Base-by-base conservation (phyloP, 2,888 invertebrate genomes). In the Heliconius erato region DNA sequence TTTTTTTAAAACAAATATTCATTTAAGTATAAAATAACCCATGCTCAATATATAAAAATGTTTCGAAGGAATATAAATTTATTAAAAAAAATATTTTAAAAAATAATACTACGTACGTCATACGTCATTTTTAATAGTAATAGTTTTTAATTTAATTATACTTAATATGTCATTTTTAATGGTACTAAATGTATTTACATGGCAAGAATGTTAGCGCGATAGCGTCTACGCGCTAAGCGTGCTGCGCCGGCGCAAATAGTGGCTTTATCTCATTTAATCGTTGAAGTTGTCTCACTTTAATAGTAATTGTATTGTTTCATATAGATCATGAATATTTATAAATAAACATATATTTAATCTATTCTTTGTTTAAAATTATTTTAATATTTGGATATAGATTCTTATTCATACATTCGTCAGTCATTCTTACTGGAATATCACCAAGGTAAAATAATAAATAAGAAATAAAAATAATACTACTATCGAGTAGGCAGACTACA, bases 151-250 rank as follows among this genome's bases (percentile, higher is more conserved):
- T n/a, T n/a, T n/a, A 35, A 5, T 44, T 12, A 44, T 26, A 44
- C 0, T 26, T 23, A 71, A 71, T n/a, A 40, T 40, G 11, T 40
- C 35, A 71, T 1, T 59, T 9, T 9, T 59, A 59, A 59, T 23
- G 23, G 59, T 59, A 59, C 71, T 69, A 69, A 69, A 32, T 23
- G 35, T 69, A 69, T 23, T 69, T 35, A 35, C 69, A 11, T 35
- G 35, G 88, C 90, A 90, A 89, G 89, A 87, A 86, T 80, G 79
- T 72, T 68, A 74, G 83, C 84, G 87, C 82, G 92, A 93, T 93
- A 91, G 86, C 85, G 91, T 92, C 91, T 89, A 84, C 85, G 67
- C 68, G 83, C 82, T 69, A 87, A 88, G 86, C 86, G 88, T 87
- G 87, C 79, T 86, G 82, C 82, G 74, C 71, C 44, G 44, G 84